phyloP scores from a whole-genome alignment of 2,888 invertebrate species.

The Andrena chrysosceles region DNA sequence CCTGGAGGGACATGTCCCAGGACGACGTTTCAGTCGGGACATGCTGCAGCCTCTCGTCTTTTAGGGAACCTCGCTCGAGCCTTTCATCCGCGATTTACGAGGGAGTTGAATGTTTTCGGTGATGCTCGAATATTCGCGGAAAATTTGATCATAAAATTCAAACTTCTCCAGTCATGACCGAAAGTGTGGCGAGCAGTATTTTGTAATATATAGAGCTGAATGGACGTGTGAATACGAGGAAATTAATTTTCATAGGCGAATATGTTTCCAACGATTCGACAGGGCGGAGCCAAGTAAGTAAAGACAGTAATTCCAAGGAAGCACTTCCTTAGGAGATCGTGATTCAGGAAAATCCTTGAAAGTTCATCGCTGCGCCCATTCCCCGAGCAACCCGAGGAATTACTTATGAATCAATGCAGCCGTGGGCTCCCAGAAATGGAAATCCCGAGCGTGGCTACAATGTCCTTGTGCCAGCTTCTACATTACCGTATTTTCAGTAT shows the following conservation, averaged over 20 bases:
- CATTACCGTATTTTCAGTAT: constrained; percentile 1
- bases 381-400: constrained; percentile 28
- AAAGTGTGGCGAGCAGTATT: too few species aligned
- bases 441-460: constrained; percentile 22
- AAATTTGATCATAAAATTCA: too few species aligned
- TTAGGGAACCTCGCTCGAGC: too few species aligned
- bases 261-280: constrained; percentile 6
- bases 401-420: constrained; percentile 65
- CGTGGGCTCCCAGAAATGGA: constrained; percentile 54
- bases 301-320: constrained; percentile 29
- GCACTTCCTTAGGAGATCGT: constrained; percentile 30
- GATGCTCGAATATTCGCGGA: too few species aligned
- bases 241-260: constrained; percentile 23
- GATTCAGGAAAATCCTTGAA: constrained; percentile 64
- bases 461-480: constrained; percentile 30
- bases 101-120: background rate
- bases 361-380: constrained; percentile 22
- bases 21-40: background rate
- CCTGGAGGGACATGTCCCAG: background rate
- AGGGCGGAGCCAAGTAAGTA: background rate
- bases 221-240: background rate
- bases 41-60: background rate
- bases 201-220: background rate
- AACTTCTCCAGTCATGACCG: too few species aligned
- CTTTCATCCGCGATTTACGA: background rate